Evolutionary conservation across 2,888 invertebrate species (phyloP), one percentile per base, ranked within the genome.

Genomic region (Tanytarsus gracilentus): DNA sequence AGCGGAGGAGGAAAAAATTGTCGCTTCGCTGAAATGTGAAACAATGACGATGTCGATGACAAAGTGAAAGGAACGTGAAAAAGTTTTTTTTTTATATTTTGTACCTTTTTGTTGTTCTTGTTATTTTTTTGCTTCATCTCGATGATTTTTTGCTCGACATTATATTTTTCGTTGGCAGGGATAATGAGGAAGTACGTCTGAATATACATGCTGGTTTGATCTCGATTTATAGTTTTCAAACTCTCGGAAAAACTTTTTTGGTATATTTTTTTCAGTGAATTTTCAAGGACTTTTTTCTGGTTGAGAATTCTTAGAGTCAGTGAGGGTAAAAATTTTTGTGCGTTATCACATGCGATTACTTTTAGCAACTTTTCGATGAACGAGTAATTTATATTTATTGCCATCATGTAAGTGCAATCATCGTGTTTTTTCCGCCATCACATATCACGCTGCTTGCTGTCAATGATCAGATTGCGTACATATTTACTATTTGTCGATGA

Each of bases 311-410:
- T 33, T 33, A n/a, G 9, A 33, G 33, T 33, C 11, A 2, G 33
- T 4, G 33, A 44, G 23, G 21, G 40, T 11, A 44, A 44, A 9
- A 23, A 23, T 44, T 23, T 53, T 8, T 53, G 8, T 27, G 18
- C 16, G 23, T 53, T 53, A 53, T 53, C 53, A 36, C 53, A 11
- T 29, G 18, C 53, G 51, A 52, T 52, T 52, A 52, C 25, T 29
- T 52, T 52, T 30, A 53, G 36, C 53, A 53, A 53, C 40, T 40
- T 39, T 39, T 33, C 55, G 49, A 49, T 25, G 25, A 55, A n/a
- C n/a, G 27, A 33, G 53, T 56, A 56, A 56, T 56, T 40, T 56
- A 56, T 56, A 56, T 56, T 56, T 56, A 56, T 56, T 56, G 55
- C 18, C 40, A 40, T 56, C 39, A 40, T 25, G 55, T 56, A 27